Evolutionary conservation across 2,888 invertebrate genomes (phyloP).

Genomic region (Pollenia labialis): DNA sequence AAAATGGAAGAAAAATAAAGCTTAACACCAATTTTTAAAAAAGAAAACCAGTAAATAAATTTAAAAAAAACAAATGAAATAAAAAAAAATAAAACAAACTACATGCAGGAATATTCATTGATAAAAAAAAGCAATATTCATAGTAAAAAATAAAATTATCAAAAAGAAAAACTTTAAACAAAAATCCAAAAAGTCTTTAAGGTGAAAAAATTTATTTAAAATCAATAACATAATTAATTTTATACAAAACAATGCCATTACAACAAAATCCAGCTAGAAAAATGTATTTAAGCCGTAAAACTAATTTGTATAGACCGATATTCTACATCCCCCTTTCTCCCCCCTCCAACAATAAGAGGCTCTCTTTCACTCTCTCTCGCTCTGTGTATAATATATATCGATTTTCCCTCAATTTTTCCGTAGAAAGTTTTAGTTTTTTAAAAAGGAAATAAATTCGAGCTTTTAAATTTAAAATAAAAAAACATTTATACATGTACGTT

Average conservation of each 20-base stretch:
- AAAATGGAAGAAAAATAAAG: conserved; percentile 44
- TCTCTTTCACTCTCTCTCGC: not conserved
- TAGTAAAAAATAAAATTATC: conserved; percentile 17
- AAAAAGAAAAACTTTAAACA: conserved; percentile 3
- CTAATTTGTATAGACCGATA: not conserved
- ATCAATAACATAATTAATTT: no score
- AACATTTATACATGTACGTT: no score
- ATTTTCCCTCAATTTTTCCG: not conserved
- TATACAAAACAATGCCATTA: not conserved
- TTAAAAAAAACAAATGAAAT: conserved; percentile 19
- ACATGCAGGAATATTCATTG: conserved; percentile 69
- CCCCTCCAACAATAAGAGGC: not conserved
- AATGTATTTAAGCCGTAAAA: not conserved
- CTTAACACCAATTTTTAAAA: conserved; percentile 72
- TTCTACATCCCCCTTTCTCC: not conserved
- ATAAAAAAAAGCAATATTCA: conserved; percentile 68
- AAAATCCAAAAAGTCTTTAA: conserved; percentile 18
- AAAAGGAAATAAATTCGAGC: conserved; percentile 80
- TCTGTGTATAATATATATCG: conserved; percentile 34
- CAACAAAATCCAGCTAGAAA: not conserved
- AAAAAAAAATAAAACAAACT: conserved; percentile 36
- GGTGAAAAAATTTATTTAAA: not conserved
- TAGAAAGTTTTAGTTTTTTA: not conserved
- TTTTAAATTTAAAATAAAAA: conserved; percentile 76
- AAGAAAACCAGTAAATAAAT: conserved; percentile 36